Conservation (phyloP, 92 coral and sea anemone genomes). For the Siderastrea siderea region DNA sequence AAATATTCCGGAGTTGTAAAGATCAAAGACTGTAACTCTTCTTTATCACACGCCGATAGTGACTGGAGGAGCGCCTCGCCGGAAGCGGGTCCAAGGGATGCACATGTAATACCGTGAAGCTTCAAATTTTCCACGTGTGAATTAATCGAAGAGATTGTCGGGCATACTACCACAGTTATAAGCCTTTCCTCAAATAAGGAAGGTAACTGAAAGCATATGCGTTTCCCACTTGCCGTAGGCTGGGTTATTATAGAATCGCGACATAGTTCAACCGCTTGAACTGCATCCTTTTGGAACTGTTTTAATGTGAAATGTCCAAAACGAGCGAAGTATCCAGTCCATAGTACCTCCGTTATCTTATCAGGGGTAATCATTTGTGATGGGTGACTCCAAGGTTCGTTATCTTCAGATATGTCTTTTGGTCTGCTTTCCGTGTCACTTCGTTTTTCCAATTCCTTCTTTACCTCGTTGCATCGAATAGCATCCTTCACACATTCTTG, state of each 20-base stretch:
- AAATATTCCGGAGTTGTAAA: constrained; percentile 50
- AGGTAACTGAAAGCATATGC: constrained; percentile 31
- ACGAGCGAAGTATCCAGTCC: constrained; percentile 23
- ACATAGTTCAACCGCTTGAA: constrained; percentile 3
- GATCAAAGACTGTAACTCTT: constrained; percentile 15
- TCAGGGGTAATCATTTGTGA: background rate
- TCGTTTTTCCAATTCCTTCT: background rate
- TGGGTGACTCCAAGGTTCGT: background rate
- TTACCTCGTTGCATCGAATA: background rate
- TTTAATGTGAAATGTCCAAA: constrained; percentile 22
- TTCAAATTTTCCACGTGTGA: constrained; percentile 21
- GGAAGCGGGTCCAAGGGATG: constrained; percentile 4
- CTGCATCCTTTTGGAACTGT: constrained; percentile 33
- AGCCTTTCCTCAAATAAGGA: constrained; percentile 10
- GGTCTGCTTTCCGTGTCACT: too few species aligned
- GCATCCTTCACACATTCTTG: background rate
- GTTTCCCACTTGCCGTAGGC: constrained; percentile 40
- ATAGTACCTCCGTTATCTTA: background rate
- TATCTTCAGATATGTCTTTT: constrained; percentile 2
- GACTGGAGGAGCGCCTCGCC: constrained; percentile 2
- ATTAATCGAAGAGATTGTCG: constrained; percentile 31
- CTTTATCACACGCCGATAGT: background rate
- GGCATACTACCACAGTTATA: constrained; percentile 25
- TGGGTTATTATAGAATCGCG: background rate
- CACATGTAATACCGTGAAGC: background rate